Base-by-base conservation (phyloP, 35 echinoderm and acorn worm species). In the Patiria miniata region DNA sequence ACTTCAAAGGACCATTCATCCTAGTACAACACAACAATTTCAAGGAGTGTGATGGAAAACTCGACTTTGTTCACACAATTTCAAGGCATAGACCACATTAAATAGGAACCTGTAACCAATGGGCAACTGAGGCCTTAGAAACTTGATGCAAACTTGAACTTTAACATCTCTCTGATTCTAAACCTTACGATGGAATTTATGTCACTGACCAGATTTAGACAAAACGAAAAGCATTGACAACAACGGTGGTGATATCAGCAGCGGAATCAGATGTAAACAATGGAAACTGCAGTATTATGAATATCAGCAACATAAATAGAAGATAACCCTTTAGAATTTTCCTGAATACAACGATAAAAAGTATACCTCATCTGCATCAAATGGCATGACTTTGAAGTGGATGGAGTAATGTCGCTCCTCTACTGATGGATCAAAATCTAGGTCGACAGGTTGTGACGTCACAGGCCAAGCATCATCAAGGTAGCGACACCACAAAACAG, bases 401-500 rank as follows among this genome's bases (percentile, higher is more conserved):
- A 87, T 26, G 8, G 68, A 26, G 51, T 87, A 87, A 51, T 51
- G 40, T 39, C 54, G 85, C 42, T 29, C 36, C 29, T 87, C 69
- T 36, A 34, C 14, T 1, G 85, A 87, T 0, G 85, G 85, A 53
- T 87, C 69, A 87, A 86, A 86, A 26, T 77, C 17, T 42, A 87
- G 77, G 39, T 50, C 21, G 9, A 52, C 23, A 30, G 51, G 9
- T 9, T 78, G 34, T 8, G 73, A 51, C 1, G 33, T 52, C 39
- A 53, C 33, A 7, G 17, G 4, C 19, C 36, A 37, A 14, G 55
- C 85, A 87, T 87, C 84, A 21, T 51, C 36, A 37, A 78, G 53
- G 22, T 78, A 57, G 15, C 68, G 61, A 36, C 85, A 87, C 85
- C 85, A 87, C 21, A 87, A 34, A 8, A 76, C 77, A n/a, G 76